Evolutionary conservation across 1,140 invertebrate genomes (phyloP).

Genomic region (Eupristina koningsbergeri): DNA sequence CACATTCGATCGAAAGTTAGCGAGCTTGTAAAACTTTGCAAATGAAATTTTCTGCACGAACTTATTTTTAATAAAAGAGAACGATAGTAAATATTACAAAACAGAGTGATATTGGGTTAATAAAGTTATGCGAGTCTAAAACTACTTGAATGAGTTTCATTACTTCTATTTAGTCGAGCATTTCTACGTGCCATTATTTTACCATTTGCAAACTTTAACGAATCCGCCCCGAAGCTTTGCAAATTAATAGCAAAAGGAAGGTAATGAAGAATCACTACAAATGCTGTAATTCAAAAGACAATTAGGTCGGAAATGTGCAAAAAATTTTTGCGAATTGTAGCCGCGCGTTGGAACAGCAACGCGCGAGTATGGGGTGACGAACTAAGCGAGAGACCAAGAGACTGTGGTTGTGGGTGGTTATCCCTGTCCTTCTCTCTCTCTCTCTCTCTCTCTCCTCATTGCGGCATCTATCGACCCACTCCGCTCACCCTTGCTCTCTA

Average conservation of each 20-base stretch:
- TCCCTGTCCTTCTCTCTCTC: no score
- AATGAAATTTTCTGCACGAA: no score
- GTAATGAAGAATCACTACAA: not conserved
- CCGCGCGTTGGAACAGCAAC: not conserved
- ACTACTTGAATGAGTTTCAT: not conserved
- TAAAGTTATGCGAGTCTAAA: not conserved
- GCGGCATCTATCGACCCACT: slow-evolving; percentile 67
- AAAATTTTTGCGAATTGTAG: not conserved
- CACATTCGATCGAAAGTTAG: no score
- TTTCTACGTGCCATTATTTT: not conserved
- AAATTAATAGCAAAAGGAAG: not conserved
- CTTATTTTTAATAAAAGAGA: not conserved
- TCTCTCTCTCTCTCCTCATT: slow-evolving; percentile 47
- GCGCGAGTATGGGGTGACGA: not conserved
- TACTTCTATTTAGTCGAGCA: not conserved
- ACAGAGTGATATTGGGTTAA: not conserved
- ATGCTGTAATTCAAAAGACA: not conserved
- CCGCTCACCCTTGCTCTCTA: not conserved
- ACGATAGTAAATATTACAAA: not conserved
- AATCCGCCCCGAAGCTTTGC: not conserved
- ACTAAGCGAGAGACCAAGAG: not conserved
- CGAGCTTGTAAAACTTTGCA: not conserved
- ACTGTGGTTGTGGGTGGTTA: no score
- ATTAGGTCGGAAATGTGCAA: not conserved
- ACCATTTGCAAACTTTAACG: not conserved